Base-by-base conservation (phyloP, 2,113 vertebrate genomes). In the Anoura caudifer region DNA sequence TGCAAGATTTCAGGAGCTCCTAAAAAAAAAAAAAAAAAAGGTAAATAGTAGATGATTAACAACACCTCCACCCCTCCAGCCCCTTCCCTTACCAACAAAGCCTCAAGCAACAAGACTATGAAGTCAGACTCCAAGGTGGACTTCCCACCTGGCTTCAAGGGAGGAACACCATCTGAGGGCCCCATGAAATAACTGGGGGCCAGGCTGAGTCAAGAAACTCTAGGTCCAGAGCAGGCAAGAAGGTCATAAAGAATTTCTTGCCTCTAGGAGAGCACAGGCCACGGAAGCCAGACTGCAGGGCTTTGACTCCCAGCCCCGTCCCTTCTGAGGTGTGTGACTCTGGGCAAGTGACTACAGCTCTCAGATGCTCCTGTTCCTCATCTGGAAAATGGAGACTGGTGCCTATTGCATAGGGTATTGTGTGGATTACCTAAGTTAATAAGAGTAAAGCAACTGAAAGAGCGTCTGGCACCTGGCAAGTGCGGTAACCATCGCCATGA, bases 1-100 rank as follows among this genome's bases (percentile, higher is more conserved):
- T 97, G 96, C 99, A 99, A 0, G 97, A 98, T 16, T 96, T 97
- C 96, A 99, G 97, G 92, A 99, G 96, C 43, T 98, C 98, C 99
- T 99, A 97, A 77, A 13, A 19, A 10, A 9, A 0, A 63, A 52
- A 28, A 26, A 38, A 11, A 24, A 63, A 17, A 31, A 72, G 33
- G 12, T 50, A 80, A 33, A 38, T 7, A 70, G 93, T 94, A 82
- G 92, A 67, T 70, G 43, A 70, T 36, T 54, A 75, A 72, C 26
- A 85, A 80, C 19, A 77, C 14, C 38, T 22, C 28, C 2, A 17
- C n/a, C 52, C 70, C 80, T 36, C 73, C 3, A 28, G n/a, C 24
- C 69, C 63, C 56, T 77, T 54, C 47, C 38, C 76, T 89, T 47
- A 38, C 75, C 91, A 47, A 26, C 38, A 77, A 87, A 94, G n/a